A percentile compares a stretch with the other conserved stretches of the same genome.
These are phyloP conservation scores for Mystacornis crossleyi DNA, from an alignment of 2,113 vertebrate species.

Conservation along the genomic window DNA sequence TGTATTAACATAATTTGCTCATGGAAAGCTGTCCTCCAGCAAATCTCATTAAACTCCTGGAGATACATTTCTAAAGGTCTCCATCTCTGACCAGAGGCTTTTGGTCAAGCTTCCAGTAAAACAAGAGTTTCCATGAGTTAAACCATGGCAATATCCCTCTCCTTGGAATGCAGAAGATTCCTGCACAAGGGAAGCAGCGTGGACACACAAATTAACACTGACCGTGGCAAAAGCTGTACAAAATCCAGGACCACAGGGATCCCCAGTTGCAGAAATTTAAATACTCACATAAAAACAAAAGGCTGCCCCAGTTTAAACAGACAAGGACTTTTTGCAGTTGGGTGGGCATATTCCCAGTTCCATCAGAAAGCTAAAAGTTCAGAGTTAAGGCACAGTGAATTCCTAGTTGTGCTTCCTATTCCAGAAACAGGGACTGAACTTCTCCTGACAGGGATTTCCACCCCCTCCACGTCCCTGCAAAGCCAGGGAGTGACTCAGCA, in stretches of 20 bases:
- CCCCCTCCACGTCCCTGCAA: neutral
- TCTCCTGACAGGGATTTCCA: neutral
- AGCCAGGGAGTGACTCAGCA: neutral
- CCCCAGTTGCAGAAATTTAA: neutral
- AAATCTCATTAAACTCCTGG: neutral
- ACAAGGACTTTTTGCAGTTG: neutral
- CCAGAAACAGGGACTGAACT: neutral
- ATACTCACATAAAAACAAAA: neutral
- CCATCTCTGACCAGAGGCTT: neutral
- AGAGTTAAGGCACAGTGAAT: neutral
- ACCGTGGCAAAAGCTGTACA: neutral
- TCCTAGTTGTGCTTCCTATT: neutral
- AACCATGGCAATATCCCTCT: neutral
- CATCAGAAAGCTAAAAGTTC: neutral
- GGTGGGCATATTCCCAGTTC: neutral
- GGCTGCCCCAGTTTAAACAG: accelerated
- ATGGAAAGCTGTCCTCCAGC: neutral
- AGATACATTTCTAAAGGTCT: neutral
- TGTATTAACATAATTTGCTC: neutral
- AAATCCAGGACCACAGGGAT: neutral
- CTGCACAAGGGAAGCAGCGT: accelerated
- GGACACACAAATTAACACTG: neutral
- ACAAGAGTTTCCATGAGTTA: neutral
- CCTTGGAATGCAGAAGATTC: neutral
- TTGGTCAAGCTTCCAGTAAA: neutral